phyloP scores from a whole-genome alignment of 2,113 vertebrate genomes.

The Trogon melanurus region DNA sequence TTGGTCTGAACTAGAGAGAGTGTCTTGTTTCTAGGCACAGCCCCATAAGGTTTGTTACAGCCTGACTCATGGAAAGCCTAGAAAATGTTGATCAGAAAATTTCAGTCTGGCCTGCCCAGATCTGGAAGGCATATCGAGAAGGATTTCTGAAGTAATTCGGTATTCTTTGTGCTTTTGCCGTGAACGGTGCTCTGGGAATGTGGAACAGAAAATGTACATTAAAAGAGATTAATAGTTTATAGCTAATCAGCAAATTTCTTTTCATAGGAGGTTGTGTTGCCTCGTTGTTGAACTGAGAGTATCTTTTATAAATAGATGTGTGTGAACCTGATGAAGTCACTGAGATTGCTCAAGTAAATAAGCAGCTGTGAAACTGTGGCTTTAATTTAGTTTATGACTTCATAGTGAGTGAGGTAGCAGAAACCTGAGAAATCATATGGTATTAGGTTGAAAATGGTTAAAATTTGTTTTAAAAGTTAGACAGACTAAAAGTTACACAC shows the following conservation, averaged over 20 bases:
- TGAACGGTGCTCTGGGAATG: neutral
- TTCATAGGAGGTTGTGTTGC: neutral
- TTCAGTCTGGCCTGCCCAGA: neutral
- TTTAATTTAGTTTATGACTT: slow-evolving; percentile 52
- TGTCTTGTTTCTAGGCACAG: slow-evolving; percentile 2
- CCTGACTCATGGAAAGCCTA: neutral
- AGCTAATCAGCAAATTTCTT: neutral
- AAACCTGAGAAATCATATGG: slow-evolving; percentile 28
- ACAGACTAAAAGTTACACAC: neutral
- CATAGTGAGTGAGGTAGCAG: neutral
- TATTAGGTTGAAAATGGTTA: neutral
- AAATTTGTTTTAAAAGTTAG: neutral
- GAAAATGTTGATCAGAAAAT: neutral
- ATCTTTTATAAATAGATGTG: slow-evolving; percentile 12
- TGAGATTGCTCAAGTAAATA: slow-evolving; percentile 25
- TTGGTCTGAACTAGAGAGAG: neutral
- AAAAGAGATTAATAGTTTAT: neutral
- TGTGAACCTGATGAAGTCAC: slow-evolving; percentile 19
- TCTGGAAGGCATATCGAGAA: neutral
- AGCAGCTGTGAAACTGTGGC: slow-evolving; percentile 27
- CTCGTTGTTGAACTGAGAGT: slow-evolving; percentile 18
- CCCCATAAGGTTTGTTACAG: neutral
- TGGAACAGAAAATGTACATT: neutral
- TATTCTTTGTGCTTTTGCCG: neutral
- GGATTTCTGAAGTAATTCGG: neutral